Percentiles rank a stretch among this genome's conserved stretches.
phyloP scores from a whole-genome alignment of 1,140 invertebrate species.

The Drosophila truncata region DNA sequence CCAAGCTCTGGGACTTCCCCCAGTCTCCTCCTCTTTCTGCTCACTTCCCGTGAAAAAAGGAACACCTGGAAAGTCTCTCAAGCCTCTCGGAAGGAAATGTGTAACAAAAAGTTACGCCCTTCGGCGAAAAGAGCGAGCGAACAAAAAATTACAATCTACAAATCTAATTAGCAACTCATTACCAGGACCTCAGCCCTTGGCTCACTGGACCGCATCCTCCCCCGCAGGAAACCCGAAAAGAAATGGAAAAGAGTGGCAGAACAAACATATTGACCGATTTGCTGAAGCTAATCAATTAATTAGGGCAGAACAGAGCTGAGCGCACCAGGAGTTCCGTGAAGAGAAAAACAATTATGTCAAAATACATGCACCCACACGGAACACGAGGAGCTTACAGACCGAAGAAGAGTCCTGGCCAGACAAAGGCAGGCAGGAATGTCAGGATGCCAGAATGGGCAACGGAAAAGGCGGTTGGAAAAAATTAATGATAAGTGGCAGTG shows the following conservation, averaged over 20 bases:
- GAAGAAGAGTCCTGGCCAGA: constrained; percentile 12
- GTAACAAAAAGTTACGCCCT: constrained; percentile 56
- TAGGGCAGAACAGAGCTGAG: constrained; percentile 48
- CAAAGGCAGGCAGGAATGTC: constrained; percentile 66
- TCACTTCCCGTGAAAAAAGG: neutral
- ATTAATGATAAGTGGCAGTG: constrained; percentile 82
- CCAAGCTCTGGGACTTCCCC: constrained; percentile 22
- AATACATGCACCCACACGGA: constrained; percentile 45
- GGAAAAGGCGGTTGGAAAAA: constrained; percentile 74
- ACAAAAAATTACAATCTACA: constrained; percentile 60
- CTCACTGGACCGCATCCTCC: constrained; percentile 12
- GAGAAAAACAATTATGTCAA: constrained; percentile 81
- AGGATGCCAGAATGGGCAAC: constrained; percentile 74
- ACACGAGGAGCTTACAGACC: neutral
- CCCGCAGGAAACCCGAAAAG: constrained; percentile 36
- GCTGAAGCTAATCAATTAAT: constrained; percentile 84
- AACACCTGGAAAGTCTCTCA: constrained; percentile 41
- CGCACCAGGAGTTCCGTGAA: constrained; percentile 25
- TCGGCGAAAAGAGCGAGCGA: constrained; percentile 17
- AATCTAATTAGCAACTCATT: constrained; percentile 85
- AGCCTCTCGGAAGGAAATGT: constrained; percentile 29
- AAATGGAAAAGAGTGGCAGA: constrained; percentile 44
- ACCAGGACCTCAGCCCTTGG: constrained; percentile 42
- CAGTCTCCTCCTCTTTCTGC: neutral
- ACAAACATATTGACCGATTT: constrained; percentile 82